Evolutionary conservation across 2,888 invertebrate genomes (phyloP).

Genomic region (Acrocyrtus sp.): DNA sequence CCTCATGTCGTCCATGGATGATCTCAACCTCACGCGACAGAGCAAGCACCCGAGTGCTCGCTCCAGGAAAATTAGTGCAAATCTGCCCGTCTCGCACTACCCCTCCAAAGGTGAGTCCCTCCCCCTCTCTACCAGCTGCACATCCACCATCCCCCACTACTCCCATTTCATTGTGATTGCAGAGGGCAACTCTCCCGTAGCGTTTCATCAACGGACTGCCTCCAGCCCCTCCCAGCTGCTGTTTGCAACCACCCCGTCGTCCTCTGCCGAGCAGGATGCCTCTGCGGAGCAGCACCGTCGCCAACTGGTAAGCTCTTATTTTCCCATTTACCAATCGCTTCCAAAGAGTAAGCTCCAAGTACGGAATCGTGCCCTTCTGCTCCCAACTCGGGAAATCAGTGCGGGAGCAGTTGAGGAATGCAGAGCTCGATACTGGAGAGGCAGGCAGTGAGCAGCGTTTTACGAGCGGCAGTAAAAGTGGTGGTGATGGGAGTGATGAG

Average conservation of each 20-base stretch:
- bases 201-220: conserved; percentile 79
- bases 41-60: conserved; percentile 49
- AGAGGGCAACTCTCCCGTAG: conserved; percentile 56
- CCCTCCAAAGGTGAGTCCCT: conserved; percentile 32
- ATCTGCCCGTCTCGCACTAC: conserved; percentile 49
- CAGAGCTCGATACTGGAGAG: no score
- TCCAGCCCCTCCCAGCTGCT: conserved; percentile 83
- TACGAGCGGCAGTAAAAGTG: no score
- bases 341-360: no score
- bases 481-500: no score
- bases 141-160: no score
- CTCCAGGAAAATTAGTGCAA: conserved; percentile 56
- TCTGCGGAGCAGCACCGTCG: conserved; percentile 42
- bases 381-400: no score
- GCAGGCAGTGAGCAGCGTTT: no score
- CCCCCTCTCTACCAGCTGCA: no score
- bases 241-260: conserved; percentile 55
- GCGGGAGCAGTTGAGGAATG: no score
- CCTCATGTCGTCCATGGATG: conserved; percentile 60
- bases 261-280: conserved; percentile 42
- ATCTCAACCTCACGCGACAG: conserved; percentile 55
- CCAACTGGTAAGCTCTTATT: conserved; percentile 53
- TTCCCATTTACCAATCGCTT: no score
- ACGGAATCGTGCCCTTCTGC: no score
- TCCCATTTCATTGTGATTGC: conserved; percentile 18